Percentiles rank a stretch among this genome's conserved stretches.
Conservation (phyloP, 2,888 invertebrate genomes). For the Nebria brevicollis region DNA sequence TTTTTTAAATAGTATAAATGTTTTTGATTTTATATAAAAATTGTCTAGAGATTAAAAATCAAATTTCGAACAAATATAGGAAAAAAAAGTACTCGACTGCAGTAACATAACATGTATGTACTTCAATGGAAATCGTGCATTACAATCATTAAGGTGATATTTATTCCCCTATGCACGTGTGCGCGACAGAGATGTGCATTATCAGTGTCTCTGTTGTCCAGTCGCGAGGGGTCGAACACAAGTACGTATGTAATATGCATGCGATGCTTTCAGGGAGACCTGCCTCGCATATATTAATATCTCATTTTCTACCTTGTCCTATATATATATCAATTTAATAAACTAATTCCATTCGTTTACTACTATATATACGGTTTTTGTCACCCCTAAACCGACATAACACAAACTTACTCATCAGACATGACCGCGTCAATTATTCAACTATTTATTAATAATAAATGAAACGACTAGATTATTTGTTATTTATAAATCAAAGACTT, state of each 20-base stretch:
- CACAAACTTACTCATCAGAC: too few relatives aligned
- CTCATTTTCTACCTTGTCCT: too few relatives aligned
- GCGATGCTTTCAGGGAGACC: too few relatives aligned
- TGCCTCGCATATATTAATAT: too few relatives aligned
- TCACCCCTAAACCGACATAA: too few relatives aligned
- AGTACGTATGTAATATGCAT: not conserved
- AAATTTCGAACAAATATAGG: slow-evolving; percentile 21
- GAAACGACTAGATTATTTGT: not conserved
- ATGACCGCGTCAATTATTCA: not conserved
- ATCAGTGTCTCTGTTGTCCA: not conserved
- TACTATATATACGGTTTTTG: too few relatives aligned
- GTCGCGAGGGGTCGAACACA: not conserved
- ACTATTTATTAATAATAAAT: not conserved
- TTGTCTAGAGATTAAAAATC: slow-evolving; percentile 42
- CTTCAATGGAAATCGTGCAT: slow-evolving; percentile 42
- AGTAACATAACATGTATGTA: not conserved
- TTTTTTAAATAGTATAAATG: slow-evolving; percentile 24
- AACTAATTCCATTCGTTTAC: too few relatives aligned
- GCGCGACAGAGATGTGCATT: not conserved
- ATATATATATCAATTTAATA: too few relatives aligned
- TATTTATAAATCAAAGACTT: not conserved
- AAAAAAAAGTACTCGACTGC: not conserved
- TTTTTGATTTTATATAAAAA: slow-evolving; percentile 29
- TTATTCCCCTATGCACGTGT: slow-evolving; percentile 23
- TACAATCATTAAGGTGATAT: slow-evolving; percentile 45